These are phyloP conservation scores for Scelioninae gen. 1 DNA, from an alignment of 2,888 invertebrate species.

Conservation along the genomic window DNA sequence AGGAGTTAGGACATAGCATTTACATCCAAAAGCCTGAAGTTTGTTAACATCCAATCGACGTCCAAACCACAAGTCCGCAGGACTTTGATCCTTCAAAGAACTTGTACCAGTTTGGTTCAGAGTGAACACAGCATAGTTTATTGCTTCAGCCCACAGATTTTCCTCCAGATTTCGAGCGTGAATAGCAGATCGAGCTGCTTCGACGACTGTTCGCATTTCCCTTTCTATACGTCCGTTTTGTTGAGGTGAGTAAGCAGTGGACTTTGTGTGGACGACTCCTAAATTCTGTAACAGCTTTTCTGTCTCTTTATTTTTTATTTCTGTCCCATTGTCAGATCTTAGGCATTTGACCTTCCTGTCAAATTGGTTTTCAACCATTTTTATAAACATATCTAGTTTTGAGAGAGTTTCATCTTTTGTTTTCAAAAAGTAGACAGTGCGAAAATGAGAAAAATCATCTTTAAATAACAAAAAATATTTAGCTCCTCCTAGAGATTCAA, in stretches of 20 bases:
- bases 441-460: neutral
- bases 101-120: neutral
- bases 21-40: conserved; percentile 1
- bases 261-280: neutral
- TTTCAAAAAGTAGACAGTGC: neutral
- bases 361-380: neutral
- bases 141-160: conserved; percentile 7
- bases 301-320: neutral
- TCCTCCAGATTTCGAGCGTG: neutral
- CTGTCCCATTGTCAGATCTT: neutral
- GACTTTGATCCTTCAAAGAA: neutral
- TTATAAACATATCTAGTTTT: neutral
- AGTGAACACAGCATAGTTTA: neutral
- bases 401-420: neutral
- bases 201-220: conserved; percentile 5
- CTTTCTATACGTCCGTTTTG: neutral
- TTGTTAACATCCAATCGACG: neutral
- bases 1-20: neutral
- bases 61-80: conserved; percentile 1
- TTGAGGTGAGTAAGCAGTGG: neutral
- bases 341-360: neutral
- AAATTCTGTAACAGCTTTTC: neutral
- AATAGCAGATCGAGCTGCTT: conserved; percentile 8
- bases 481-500: conserved; percentile 1
- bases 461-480: neutral